Evolutionary conservation across 2,113 vertebrate species (phyloP).

Genomic region (Toxostoma redivivum): DNA sequence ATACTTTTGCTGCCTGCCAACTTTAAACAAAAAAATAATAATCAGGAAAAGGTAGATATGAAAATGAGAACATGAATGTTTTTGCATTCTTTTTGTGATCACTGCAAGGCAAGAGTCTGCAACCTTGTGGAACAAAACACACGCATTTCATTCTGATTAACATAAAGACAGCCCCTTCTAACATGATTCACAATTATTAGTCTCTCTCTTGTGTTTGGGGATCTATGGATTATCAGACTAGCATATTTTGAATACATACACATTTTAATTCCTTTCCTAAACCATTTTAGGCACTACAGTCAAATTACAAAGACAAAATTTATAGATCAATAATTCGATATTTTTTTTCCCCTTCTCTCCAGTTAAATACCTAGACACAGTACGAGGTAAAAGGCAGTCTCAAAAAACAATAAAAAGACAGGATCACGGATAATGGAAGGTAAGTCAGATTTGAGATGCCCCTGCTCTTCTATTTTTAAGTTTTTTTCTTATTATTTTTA

Average conservation of each 20-base stretch:
- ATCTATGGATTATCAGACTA: constrained; percentile 54
- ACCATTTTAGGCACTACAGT: background rate
- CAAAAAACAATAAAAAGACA: background rate
- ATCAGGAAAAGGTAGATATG: constrained; percentile 4
- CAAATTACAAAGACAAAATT: background rate
- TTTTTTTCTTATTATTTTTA: constrained; percentile 43
- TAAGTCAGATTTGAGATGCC: constrained; percentile 10
- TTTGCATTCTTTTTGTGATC: background rate
- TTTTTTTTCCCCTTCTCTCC: background rate
- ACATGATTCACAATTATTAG: constrained; percentile 58
- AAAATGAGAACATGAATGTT: background rate
- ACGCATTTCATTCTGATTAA: background rate
- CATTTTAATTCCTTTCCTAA: constrained; percentile 44
- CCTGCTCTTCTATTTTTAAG: constrained; percentile 17
- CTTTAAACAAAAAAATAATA: background rate
- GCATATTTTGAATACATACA: constrained; percentile 20
- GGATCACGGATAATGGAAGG: background rate
- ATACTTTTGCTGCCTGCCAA: background rate
- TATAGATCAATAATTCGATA: background rate
- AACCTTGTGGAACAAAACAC: constrained; percentile 45
- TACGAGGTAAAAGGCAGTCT: constrained; percentile 35
- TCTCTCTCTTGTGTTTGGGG: constrained; percentile 49
- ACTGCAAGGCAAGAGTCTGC: constrained; percentile 19
- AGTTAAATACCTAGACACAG: background rate
- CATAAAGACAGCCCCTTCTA: constrained; percentile 47